These are phyloP conservation scores for Saturnia japonica DNA, from an alignment of 2,888 invertebrate genomes.

Conservation along the genomic window DNA sequence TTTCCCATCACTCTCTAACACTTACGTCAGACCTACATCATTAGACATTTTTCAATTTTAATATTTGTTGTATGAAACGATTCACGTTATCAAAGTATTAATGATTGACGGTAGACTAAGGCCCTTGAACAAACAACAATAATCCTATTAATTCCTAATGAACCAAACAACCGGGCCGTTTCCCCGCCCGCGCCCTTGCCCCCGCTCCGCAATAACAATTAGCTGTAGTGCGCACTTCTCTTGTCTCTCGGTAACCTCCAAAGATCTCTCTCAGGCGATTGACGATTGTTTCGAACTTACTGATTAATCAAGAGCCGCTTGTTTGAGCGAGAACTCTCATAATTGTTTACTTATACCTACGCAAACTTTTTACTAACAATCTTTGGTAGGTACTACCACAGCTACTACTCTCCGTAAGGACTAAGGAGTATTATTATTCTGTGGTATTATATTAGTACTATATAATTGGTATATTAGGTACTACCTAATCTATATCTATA, in stretches of 20 bases:
- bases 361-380: slow-evolving; percentile 1
- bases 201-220: slow-evolving; percentile 37
- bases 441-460: too few relatives aligned
- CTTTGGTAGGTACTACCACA: background rate
- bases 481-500: too few relatives aligned
- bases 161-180: slow-evolving; percentile 27
- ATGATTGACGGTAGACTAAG: slow-evolving; percentile 25
- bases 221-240: slow-evolving; percentile 32
- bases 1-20: too few relatives aligned
- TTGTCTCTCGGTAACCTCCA: slow-evolving; percentile 34
- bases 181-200: slow-evolving; percentile 35
- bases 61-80: background rate
- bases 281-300: slow-evolving; percentile 34
- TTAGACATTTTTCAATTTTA: too few relatives aligned
- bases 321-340: slow-evolving; percentile 26
- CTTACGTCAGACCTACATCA: too few relatives aligned
- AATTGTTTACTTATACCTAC: slow-evolving; percentile 3
- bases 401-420: too few relatives aligned
- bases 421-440: too few relatives aligned
- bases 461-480: too few relatives aligned
- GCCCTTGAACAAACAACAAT: slow-evolving; percentile 28
- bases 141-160: slow-evolving; percentile 35
- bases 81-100: slow-evolving; percentile 25
- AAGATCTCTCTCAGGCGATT: slow-evolving; percentile 33
- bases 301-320: slow-evolving; percentile 37